phyloP scores from a whole-genome alignment of 2,797 vertebrate species.

The Mormyrus proboscirostris region DNA sequence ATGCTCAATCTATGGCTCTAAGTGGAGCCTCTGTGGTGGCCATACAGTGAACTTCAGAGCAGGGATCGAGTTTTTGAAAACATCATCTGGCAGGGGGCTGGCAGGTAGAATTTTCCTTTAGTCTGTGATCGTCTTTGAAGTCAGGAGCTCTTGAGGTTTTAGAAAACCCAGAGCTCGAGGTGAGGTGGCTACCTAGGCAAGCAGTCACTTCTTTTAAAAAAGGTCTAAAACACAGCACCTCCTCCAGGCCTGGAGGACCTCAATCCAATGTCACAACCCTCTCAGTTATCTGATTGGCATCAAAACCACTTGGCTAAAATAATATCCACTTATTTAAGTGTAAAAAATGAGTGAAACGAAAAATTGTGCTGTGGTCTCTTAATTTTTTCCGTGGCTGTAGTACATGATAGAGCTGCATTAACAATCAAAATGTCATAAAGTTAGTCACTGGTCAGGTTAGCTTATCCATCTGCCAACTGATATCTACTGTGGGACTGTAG shows the following conservation, averaged over 20 bases:
- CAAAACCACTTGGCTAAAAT: not conserved
- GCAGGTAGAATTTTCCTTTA: not conserved
- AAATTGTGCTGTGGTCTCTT: not conserved
- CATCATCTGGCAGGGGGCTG: not conserved
- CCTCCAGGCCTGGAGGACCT: not conserved
- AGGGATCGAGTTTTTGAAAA: not conserved
- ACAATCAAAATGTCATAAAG: not conserved
- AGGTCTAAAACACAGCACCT: not conserved
- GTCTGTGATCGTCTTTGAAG: not conserved
- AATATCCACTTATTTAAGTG: not conserved
- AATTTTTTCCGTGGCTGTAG: not conserved
- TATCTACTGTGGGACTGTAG: not conserved
- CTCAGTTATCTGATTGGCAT: not conserved
- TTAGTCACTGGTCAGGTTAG: not conserved
- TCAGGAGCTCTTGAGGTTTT: not conserved
- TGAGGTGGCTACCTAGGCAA: not conserved
- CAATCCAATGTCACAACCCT: not conserved
- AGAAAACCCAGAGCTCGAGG: not conserved
- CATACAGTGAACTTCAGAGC: not conserved
- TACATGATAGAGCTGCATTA: not conserved
- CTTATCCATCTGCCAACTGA: not conserved
- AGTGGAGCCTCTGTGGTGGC: not conserved
- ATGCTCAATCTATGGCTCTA: not conserved
- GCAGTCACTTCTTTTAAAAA: not conserved
- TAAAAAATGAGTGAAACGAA: not conserved